These are phyloP conservation scores for Salvelinus namaycush DNA, from an alignment of 2,113 vertebrate species.

Conservation along the genomic window DNA sequence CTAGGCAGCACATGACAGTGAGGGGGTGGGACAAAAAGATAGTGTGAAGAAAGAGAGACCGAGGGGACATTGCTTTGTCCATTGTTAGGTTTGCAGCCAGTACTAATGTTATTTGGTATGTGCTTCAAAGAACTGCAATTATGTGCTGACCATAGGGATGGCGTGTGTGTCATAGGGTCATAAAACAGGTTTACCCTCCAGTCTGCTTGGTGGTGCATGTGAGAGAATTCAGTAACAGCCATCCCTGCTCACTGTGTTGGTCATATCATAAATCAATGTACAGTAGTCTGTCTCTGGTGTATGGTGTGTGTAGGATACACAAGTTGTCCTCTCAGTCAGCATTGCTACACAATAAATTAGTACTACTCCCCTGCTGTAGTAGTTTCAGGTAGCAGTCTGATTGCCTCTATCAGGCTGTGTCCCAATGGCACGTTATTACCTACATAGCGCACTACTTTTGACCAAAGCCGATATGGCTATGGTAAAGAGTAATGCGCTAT, in stretches of 20 bases:
- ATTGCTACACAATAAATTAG: neutral
- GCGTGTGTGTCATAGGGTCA: neutral
- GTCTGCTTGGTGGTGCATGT: neutral
- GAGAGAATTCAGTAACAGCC: neutral
- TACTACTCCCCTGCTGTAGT: neutral
- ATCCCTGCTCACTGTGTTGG: neutral
- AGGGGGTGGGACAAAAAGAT: constrained; percentile 30
- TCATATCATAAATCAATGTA: constrained; percentile 5
- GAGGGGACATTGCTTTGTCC: constrained; percentile 45
- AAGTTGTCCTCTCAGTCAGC: neutral
- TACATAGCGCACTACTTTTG: too few relatives aligned
- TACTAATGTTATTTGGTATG: constrained; percentile 2
- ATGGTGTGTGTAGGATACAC: neutral
- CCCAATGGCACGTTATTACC: too few relatives aligned
- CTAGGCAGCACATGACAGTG: constrained; percentile 61
- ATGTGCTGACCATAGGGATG: neutral
- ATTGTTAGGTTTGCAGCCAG: constrained; percentile 48
- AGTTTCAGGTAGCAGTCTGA: neutral
- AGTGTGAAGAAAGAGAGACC: constrained; percentile 36
- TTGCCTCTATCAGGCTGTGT: neutral
- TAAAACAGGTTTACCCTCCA: neutral
- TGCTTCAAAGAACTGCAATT: neutral
- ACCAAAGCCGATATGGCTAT: too few relatives aligned
- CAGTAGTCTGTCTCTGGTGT: neutral
- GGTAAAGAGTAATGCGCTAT: too few relatives aligned